These are phyloP conservation scores for Sebastes trivittatus DNA, from an alignment of 2,797 vertebrate species.

Conservation along the genomic window DNA sequence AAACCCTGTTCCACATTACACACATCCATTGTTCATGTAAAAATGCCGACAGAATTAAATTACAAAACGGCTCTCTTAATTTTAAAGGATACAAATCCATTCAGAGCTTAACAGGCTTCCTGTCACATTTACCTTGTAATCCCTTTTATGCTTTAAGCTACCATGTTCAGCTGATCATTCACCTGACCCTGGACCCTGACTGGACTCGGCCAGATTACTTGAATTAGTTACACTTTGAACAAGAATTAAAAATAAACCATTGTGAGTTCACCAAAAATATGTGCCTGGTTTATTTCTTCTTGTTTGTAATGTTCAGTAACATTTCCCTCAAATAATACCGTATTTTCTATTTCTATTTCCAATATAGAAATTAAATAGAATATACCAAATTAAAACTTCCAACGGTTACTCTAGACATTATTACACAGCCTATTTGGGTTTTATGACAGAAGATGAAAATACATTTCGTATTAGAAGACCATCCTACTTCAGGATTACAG, in stretches of 20 bases:
- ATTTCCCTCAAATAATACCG: neutral
- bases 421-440: neutral
- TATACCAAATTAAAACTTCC: neutral
- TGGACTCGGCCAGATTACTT: neutral
- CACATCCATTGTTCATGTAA: neutral
- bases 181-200: neutral
- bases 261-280: neutral
- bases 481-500: neutral
- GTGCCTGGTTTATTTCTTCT: neutral
- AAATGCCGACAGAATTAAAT: neutral
- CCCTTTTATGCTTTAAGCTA: neutral
- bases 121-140: neutral
- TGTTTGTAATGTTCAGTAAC: neutral
- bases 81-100: neutral
- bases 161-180: conserved; percentile 10
- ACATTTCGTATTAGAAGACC: neutral
- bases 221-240: conserved; percentile 6
- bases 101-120: neutral
- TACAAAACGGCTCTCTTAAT: neutral
- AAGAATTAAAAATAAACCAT: neutral
- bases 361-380: neutral
- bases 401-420: neutral
- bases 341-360: neutral
- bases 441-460: neutral
- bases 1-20: neutral